A percentile compares a stretch with the other conserved stretches of the same genome.
These are phyloP conservation scores for Nudaria mundana DNA, from an alignment of 2,888 invertebrate genomes.

Conservation along the genomic window DNA sequence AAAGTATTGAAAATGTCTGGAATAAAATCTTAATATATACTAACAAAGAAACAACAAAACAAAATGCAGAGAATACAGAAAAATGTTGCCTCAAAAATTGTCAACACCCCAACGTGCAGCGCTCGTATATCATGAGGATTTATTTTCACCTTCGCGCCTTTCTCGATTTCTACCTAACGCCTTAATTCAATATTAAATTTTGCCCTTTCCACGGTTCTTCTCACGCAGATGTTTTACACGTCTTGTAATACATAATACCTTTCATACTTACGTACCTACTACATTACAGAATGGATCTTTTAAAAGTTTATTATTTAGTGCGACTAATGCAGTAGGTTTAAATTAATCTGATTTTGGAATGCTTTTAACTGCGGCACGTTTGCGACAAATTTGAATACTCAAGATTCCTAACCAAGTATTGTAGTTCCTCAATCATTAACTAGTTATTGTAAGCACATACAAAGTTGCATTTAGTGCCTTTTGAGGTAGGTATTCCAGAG, in stretches of 20 bases:
- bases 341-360: constrained; percentile 22
- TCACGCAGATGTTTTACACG: constrained; percentile 66
- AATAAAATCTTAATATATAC: not conserved
- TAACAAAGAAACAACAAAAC: constrained; percentile 18
- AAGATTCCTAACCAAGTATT: too few relatives aligned
- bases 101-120: constrained; percentile 62
- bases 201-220: constrained; percentile 59
- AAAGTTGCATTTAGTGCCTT: too few relatives aligned
- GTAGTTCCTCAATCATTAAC: too few relatives aligned
- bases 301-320: constrained; percentile 28
- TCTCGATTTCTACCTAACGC: constrained; percentile 76
- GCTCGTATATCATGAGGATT: constrained; percentile 75
- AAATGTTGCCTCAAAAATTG: constrained; percentile 72
- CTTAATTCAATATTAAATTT: constrained; percentile 81
- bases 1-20: too few relatives aligned
- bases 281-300: constrained; percentile 40
- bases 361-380: constrained; percentile 3
- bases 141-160: constrained; percentile 71
- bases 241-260: constrained; percentile 77
- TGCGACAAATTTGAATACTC: too few relatives aligned
- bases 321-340: constrained; percentile 28
- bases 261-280: constrained; percentile 55
- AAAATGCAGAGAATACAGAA: constrained; percentile 44
- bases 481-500: too few relatives aligned
- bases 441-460: too few relatives aligned